Percentiles rank a stretch among this genome's conserved stretches.
phyloP scores from a whole-genome alignment of 2,113 vertebrate genomes.

The Solea senegalensis region DNA sequence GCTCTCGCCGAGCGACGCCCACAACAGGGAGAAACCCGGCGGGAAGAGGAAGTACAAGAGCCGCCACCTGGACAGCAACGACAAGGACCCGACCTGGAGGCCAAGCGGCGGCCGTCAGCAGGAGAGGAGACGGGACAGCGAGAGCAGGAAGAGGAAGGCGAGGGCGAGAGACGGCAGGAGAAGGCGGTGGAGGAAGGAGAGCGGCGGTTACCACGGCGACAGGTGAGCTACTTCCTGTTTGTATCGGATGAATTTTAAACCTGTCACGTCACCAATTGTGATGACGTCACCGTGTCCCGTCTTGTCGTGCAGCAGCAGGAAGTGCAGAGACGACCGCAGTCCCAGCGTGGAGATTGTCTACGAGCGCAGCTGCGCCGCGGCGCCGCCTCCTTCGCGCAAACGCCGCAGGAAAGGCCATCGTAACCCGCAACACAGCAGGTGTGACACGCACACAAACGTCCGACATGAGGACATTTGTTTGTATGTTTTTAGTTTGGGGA shows the following conservation, averaged over 20 bases:
- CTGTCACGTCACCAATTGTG: not conserved
- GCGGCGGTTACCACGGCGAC: not conserved
- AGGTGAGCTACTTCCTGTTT: constrained; percentile 42
- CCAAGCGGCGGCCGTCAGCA: not conserved
- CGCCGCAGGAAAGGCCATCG: constrained; percentile 45
- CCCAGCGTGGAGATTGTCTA: constrained; percentile 77
- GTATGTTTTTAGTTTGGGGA: too few species aligned
- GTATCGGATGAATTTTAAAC: not conserved
- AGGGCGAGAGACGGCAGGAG: not conserved
- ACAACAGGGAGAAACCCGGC: constrained; percentile 62
- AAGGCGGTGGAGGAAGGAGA: constrained; percentile 9
- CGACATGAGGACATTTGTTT: too few species aligned
- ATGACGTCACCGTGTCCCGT: not conserved
- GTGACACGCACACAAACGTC: not conserved
- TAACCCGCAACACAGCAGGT: constrained; percentile 39
- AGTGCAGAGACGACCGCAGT: constrained; percentile 51
- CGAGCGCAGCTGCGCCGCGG: constrained; percentile 23
- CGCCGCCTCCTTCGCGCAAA: not conserved
- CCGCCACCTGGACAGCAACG: constrained; percentile 66
- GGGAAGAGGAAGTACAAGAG: constrained; percentile 79
- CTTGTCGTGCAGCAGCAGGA: constrained; percentile 17
- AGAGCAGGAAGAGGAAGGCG: constrained; percentile 2
- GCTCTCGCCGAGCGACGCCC: not conserved
- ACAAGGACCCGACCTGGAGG: constrained; percentile 53
- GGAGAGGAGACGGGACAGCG: not conserved